Evolutionary conservation across 2,113 vertebrate genomes (phyloP).

Genomic region (Mormoops blainvillei): DNA sequence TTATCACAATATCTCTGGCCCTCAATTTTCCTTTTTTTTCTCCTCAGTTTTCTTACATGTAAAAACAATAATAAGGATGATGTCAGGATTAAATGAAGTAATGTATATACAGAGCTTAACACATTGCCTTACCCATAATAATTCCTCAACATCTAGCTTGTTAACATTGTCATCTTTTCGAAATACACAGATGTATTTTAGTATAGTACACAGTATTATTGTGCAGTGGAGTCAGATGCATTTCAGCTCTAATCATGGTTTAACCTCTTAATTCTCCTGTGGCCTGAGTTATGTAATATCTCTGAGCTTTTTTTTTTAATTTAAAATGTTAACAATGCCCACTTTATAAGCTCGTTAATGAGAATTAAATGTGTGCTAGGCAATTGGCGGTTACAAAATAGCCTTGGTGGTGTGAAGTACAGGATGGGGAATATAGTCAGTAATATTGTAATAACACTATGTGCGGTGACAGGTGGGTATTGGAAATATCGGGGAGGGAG

Average conservation of each 20-base stretch:
- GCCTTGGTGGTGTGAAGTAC: not conserved
- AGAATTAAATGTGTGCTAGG: not conserved
- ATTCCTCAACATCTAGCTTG: not conserved
- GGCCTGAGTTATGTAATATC: not conserved
- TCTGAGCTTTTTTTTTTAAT: not conserved
- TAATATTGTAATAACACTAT: not conserved
- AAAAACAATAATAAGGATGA: not conserved
- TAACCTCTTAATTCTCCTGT: conserved; percentile 6
- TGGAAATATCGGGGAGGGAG: not conserved
- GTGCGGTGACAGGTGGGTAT: not conserved
- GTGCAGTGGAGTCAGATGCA: not conserved
- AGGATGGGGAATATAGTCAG: not conserved
- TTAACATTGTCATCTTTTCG: not conserved
- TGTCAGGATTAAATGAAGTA: conserved; percentile 21
- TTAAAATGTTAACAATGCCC: not conserved
- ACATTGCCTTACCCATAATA: not conserved
- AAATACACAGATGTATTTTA: not conserved
- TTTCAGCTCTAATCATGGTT: conserved; percentile 13
- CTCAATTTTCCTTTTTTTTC: not conserved
- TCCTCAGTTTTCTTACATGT: not conserved
- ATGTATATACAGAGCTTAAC: not conserved
- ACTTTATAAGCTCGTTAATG: not conserved
- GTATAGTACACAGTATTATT: not conserved
- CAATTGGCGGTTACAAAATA: not conserved
- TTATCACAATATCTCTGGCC: not conserved